Evolutionary conservation across 2,797 vertebrate genomes (phyloP).

Genomic region (Varecia variegata): DNA sequence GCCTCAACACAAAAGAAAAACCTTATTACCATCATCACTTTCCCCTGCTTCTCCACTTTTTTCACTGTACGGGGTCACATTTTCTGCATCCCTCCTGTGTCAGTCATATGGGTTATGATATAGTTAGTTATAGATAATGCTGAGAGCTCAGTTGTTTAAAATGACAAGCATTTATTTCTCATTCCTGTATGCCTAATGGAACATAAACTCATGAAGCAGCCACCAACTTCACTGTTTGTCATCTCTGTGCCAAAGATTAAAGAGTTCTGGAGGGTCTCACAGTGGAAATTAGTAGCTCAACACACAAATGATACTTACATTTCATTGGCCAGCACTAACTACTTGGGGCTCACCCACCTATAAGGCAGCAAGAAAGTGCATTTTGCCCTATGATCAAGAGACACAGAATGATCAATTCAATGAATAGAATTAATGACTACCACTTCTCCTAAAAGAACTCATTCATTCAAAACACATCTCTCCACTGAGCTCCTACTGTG

Average conservation of each 20-base stretch:
- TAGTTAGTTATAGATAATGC: not conserved
- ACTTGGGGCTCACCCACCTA: not conserved
- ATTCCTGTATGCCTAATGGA: not conserved
- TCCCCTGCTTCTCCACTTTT: not conserved
- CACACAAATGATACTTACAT: not conserved
- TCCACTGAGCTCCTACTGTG: not conserved
- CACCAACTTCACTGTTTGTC: not conserved
- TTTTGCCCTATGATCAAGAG: not conserved
- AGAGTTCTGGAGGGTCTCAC: not conserved
- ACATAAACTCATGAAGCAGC: not conserved
- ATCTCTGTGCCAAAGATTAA: not conserved
- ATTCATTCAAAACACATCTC: not conserved
- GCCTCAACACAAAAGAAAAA: not conserved
- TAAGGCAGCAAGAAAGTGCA: not conserved
- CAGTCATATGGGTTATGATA: not conserved
- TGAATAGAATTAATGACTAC: not conserved
- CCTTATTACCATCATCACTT: not conserved
- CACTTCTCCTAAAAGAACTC: not conserved
- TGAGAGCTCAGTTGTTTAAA: not conserved
- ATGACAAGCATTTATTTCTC: not conserved
- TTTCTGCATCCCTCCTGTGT: not conserved
- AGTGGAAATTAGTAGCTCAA: not conserved
- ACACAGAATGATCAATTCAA: not conserved
- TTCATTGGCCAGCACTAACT: not conserved
- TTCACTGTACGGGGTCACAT: not conserved